Evolutionary conservation across 2,888 invertebrate genomes (phyloP).

Genomic region (Exocentrus adspersus): DNA sequence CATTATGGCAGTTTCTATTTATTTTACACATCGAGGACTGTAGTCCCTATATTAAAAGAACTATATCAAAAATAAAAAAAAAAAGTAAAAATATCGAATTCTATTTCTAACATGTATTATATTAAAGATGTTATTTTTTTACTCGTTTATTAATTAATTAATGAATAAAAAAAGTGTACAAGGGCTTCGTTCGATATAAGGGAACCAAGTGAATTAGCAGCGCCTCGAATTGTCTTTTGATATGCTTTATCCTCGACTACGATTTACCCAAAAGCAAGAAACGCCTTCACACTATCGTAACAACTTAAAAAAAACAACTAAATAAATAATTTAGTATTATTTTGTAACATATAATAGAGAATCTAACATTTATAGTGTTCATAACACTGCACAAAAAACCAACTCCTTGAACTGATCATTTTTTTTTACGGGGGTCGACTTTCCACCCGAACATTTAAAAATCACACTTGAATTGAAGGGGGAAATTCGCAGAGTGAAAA

Average conservation of each 20-base stretch:
- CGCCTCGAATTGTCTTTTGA: constrained; percentile 26
- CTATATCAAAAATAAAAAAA: constrained; percentile 19
- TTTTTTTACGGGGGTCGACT: constrained; percentile 44
- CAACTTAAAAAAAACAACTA: constrained; percentile 57
- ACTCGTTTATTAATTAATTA: constrained; percentile 8
- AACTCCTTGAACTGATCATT: constrained; percentile 57
- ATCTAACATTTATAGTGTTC: constrained; percentile 62
- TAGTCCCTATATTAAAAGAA: constrained; percentile 12
- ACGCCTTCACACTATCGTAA: constrained; percentile 40
- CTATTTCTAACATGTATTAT: background rate
- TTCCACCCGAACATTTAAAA: constrained; percentile 40
- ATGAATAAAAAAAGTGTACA: constrained; percentile 9
- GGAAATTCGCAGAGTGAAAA: constrained; percentile 34
- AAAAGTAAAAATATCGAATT: constrained; percentile 3
- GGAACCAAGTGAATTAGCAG: background rate
- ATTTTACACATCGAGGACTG: constrained; percentile 18
- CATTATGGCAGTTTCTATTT: constrained; percentile 40
- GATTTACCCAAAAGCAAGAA: constrained; percentile 43
- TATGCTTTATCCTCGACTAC: constrained; percentile 39
- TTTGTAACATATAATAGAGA: constrained; percentile 61
- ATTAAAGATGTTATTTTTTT: constrained; percentile 7
- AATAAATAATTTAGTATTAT: constrained; percentile 56
- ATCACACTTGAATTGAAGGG: constrained; percentile 39
- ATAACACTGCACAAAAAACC: constrained; percentile 60
- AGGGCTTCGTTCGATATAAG: constrained; percentile 8